A percentile compares a stretch with the other conserved stretches of the same genome.
Evolutionary conservation across 2,888 invertebrate species (phyloP).

Genomic region (Tinea trinotella): DNA sequence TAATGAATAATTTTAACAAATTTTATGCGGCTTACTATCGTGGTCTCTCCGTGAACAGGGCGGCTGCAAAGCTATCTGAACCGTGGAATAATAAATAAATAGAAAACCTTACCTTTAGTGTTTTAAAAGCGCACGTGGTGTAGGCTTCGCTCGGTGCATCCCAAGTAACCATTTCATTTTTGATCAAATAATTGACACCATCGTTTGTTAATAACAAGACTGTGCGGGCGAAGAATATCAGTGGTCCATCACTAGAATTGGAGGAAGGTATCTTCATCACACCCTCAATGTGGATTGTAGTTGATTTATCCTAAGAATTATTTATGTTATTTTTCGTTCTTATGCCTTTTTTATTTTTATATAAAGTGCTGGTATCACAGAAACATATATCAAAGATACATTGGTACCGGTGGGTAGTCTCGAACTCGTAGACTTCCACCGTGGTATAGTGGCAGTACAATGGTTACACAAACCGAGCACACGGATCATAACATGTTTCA

Average conservation of each 20-base stretch:
- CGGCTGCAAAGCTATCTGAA: too few species aligned
- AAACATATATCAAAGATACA: too few species aligned
- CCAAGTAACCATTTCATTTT: conserved; percentile 78
- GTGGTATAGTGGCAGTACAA: too few species aligned
- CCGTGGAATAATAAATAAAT: too few species aligned
- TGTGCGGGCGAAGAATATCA: conserved; percentile 72
- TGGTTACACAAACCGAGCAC: too few species aligned
- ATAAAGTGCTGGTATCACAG: too few species aligned
- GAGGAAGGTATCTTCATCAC: conserved; percentile 74
- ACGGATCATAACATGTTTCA: too few species aligned
- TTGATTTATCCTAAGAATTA: conserved; percentile 26
- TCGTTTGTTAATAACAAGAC: conserved; percentile 63
- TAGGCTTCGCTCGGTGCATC: conserved; percentile 60
- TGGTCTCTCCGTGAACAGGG: too few species aligned
- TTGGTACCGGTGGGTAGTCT: too few species aligned
- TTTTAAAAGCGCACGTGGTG: conserved; percentile 38
- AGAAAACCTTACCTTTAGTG: conserved; percentile 47
- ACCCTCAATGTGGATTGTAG: conserved; percentile 76
- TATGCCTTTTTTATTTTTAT: not conserved
- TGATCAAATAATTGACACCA: conserved; percentile 72
- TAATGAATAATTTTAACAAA: too few species aligned
- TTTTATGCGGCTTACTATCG: too few species aligned
- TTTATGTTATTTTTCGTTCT: not conserved
- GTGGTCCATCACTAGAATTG: conserved; percentile 57
- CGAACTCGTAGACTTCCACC: too few species aligned